Evolutionary conservation across 2,888 invertebrate species (phyloP), one percentile per base, ranked within the genome.

Genomic region (Luperina nickerlii): DNA sequence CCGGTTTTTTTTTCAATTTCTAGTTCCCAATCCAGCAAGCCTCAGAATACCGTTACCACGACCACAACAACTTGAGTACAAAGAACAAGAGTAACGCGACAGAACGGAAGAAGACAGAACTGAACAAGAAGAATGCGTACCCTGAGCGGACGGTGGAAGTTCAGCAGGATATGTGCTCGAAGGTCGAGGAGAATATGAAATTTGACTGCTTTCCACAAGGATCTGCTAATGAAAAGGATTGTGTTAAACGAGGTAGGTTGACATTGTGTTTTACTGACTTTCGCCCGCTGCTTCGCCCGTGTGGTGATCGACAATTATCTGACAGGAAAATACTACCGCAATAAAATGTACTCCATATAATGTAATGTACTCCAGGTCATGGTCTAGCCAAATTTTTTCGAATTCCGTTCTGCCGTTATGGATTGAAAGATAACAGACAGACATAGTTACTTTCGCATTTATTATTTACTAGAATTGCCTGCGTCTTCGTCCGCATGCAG

Each of bases 121-220:
- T 92, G 0, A 92, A 93, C 69, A 95, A 94, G 88, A 95, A 95
- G 90, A 95, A 90, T 57, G 76, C 82, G n/a, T 94, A 92, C 74
- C 85, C 89, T 0, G 94, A 95, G 51, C 88, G 94, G 1, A 91
- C 94, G 0, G 87, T 92, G 0, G 95, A 94, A 62, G 90, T 94
- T 7, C 81, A 94, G 75, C 90, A 88, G n/a, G 94, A 95, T 2
- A 90, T 97, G 85, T 98, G 98, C 89, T 90, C 91, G 0, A 91
- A 91, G 51, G 89, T 97, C 0, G 90, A 93, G 0, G 97, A 97
- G 75, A 92, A 93, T 8, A 94, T 97, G 87, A 96, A 97, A 81
- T 98, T 98, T 89, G 98, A 98, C 91, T 98, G 98, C 90, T 97
- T 97, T 90, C 98, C 98, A 0, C 97, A 98, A 91, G 92, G 94